Evolutionary conservation across 2,888 invertebrate species (phyloP).

Genomic region (Rotaria magnacalcarata): DNA sequence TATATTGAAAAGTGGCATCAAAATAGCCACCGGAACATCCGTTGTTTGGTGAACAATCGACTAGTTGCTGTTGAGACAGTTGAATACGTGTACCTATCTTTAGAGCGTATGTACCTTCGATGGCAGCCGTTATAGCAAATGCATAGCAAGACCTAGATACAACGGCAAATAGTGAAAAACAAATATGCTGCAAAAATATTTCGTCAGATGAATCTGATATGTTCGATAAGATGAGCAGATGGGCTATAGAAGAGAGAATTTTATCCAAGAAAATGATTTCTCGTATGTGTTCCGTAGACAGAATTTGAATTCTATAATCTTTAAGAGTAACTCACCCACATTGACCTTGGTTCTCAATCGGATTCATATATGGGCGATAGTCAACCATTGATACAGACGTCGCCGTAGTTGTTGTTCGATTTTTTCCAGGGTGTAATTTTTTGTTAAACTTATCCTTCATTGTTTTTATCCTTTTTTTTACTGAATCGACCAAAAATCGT

Average conservation of each 20-base stretch:
- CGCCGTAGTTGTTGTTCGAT: not conserved
- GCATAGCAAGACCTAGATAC: constrained; percentile 8
- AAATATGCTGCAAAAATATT: no score
- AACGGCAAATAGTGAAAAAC: not conserved
- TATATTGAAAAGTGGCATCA: not conserved
- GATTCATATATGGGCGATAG: constrained; percentile 18
- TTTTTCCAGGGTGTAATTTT: not conserved
- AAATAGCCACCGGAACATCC: constrained; percentile 11
- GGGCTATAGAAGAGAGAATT: no score
- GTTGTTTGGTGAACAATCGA: constrained; percentile 10
- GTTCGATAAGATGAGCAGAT: no score
- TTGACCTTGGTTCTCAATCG: constrained; percentile 6
- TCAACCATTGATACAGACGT: not conserved
- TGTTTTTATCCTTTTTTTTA: not conserved
- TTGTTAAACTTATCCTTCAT: not conserved
- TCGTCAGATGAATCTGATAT: no score
- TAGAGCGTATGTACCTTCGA: constrained; percentile 5
- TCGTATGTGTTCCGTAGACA: no score
- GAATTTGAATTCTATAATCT: no score
- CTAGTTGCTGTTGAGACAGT: not conserved
- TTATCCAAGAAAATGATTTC: no score
- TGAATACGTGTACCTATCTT: not conserved
- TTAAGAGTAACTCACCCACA: not conserved
- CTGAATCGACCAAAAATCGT: not conserved
- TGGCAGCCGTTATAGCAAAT: not conserved